Evolutionary conservation across 2,797 vertebrate species (phyloP).

Genomic region (Strix occidentalis): DNA sequence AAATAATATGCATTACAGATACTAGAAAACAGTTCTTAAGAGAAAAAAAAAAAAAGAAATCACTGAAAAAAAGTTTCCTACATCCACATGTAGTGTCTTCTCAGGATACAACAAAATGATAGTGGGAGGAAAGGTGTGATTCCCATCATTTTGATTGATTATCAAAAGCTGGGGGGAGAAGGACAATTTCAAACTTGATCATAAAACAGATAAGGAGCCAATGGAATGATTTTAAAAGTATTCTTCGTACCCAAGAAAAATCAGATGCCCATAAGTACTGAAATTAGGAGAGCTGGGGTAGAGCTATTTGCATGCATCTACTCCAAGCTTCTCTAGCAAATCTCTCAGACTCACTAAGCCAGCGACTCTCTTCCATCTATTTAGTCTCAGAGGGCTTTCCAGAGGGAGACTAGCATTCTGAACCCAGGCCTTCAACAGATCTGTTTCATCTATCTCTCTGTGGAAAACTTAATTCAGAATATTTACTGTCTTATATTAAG

Average conservation of each 20-base stretch:
- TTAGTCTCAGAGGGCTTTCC: not conserved
- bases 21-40: not conserved
- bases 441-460: not conserved
- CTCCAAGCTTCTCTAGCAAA: not conserved
- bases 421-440: not conserved
- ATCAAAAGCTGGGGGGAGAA: not conserved
- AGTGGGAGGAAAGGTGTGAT: not conserved
- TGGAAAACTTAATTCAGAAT: not conserved
- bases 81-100: not conserved
- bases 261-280: not conserved
- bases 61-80: not conserved
- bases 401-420: not conserved
- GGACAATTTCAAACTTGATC: not conserved
- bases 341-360: not conserved
- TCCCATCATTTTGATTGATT: not conserved
- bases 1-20: not conserved
- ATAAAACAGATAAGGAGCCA: not conserved
- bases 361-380: not conserved
- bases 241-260: not conserved
- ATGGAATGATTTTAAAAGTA: not conserved
- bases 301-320: not conserved
- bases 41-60: not conserved
- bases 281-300: not conserved
- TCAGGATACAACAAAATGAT: not conserved
- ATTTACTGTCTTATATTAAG: not conserved